These are phyloP conservation scores for Metellina segmentata DNA, from an alignment of 2,888 invertebrate genomes.

Conservation along the genomic window DNA sequence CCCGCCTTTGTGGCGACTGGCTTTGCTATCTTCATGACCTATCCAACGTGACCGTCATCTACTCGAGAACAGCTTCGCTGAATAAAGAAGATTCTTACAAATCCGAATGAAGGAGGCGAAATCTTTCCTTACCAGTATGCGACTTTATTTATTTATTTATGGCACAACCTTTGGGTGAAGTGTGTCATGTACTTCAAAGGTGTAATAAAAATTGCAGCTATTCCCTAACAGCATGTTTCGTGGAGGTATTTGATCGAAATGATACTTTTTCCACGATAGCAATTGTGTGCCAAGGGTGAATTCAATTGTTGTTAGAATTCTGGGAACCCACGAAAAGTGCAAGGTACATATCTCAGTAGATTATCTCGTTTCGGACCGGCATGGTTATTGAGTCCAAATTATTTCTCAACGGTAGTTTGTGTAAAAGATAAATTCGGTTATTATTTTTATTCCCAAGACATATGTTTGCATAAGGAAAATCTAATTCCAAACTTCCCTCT, in stretches of 20 bases:
- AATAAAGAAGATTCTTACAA: conserved; percentile 28
- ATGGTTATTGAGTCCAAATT: too few species aligned
- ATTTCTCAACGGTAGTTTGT: too few species aligned
- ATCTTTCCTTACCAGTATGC: conserved; percentile 31
- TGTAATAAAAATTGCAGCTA: conserved; percentile 28
- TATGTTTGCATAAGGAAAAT: too few species aligned
- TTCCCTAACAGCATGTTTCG: conserved; percentile 41
- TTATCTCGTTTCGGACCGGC: too few species aligned
- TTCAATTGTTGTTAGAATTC: too few species aligned
- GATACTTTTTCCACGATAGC: neutral
- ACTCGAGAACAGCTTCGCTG: conserved; percentile 10
- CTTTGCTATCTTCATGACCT: conserved; percentile 38
- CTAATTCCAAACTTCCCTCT: too few species aligned
- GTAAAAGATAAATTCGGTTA: too few species aligned
- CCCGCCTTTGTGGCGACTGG: conserved; percentile 46
- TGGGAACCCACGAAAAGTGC: too few species aligned
- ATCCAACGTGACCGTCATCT: conserved; percentile 47
- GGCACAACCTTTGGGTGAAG: conserved; percentile 17
- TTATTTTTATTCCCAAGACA: too few species aligned
- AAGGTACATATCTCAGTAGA: too few species aligned
- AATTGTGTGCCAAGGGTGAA: neutral
- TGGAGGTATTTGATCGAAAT: conserved; percentile 20
- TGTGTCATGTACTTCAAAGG: neutral
- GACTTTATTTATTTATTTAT: conserved; percentile 55
- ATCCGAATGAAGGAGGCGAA: conserved; percentile 24